Evolutionary conservation across 2,113 vertebrate genomes (phyloP), one percentile per base, ranked within the genome.

Genomic region (Gallinago undulata): DNA sequence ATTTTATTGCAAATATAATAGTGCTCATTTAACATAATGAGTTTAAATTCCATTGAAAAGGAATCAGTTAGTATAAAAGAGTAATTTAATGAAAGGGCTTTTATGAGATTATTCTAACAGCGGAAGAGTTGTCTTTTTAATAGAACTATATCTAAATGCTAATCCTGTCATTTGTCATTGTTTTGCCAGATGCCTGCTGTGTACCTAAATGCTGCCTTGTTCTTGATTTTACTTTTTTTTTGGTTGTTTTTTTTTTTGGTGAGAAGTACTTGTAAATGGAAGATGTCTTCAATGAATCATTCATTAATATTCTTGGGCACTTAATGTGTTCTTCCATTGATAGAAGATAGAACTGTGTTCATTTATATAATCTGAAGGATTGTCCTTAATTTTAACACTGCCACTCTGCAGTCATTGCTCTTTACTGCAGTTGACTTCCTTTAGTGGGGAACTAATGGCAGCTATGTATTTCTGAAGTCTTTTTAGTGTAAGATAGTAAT

Each of bases 11-110:
- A 87, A 50, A 25, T 89, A 62, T 83, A 74, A 63, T 60, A 86
- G 47, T 90, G n/a, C 28, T 88, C n/a, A 69, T 91, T 92, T 87
- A 91, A 62, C 35, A 41, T 80, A 83, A 91, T 73, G 50, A 87
- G 67, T 87, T 95, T 87, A 85, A 89, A 84, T 86, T 90, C 63
- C 84, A 55, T 78, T 80, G 74, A n/a, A 89, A 92, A 88, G 35
- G 37, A 48, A 74, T 93, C 19, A 5, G 11, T 74, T 78, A 64
- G 55, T 74, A 51, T 91, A 76, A 85, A 80, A 89, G 47, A 84
- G 66, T 93, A 77, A 91, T 93, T 90, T 94, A 93, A 59, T 90
- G 74, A 72, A 77, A 68, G 39, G 35, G 28, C 13, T 89, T 92
- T 80, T 77, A 11, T 69, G 62, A 89, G 82, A 63, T 83, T 68